These are phyloP conservation scores for Phortica magna DNA, from an alignment of 2,888 invertebrate genomes.

Conservation along the genomic window DNA sequence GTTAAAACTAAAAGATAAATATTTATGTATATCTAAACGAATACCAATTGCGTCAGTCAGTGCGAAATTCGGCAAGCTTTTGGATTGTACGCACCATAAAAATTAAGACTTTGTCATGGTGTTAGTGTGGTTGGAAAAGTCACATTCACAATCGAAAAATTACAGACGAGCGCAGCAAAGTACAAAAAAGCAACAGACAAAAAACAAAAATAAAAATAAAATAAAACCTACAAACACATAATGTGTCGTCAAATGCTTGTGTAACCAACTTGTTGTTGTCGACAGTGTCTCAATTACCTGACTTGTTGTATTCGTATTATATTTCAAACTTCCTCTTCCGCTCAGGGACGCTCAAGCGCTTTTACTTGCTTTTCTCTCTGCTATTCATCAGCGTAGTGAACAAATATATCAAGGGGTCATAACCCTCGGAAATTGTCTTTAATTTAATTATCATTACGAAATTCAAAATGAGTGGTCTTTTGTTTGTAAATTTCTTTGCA, in stretches of 20 bases:
- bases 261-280: slow-evolving; percentile 52
- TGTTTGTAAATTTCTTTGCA: too few species aligned
- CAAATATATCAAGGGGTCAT: background rate
- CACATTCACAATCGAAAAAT: too few species aligned
- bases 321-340: slow-evolving; percentile 69
- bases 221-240: background rate
- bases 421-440: background rate
- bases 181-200: background rate
- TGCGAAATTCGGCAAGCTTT: slow-evolving; percentile 10
- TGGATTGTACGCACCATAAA: background rate
- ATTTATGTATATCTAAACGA: slow-evolving; percentile 1
- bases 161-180: background rate
- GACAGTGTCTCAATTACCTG: slow-evolving; percentile 61
- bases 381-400: background rate
- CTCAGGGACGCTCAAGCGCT: slow-evolving; percentile 39
- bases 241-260: slow-evolving; percentile 54
- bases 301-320: slow-evolving; percentile 58
- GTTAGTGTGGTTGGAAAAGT: too few species aligned
- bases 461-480: too few species aligned
- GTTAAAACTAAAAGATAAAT: slow-evolving; percentile 20
- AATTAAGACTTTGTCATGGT: background rate
- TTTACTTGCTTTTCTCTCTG: background rate
- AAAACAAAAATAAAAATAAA: slow-evolving; percentile 7
- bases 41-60: slow-evolving; percentile 19
- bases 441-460: too few species aligned